These are phyloP conservation scores for Empidonax alnorum DNA, from an alignment of 2,113 vertebrate genomes.

Conservation along the genomic window DNA sequence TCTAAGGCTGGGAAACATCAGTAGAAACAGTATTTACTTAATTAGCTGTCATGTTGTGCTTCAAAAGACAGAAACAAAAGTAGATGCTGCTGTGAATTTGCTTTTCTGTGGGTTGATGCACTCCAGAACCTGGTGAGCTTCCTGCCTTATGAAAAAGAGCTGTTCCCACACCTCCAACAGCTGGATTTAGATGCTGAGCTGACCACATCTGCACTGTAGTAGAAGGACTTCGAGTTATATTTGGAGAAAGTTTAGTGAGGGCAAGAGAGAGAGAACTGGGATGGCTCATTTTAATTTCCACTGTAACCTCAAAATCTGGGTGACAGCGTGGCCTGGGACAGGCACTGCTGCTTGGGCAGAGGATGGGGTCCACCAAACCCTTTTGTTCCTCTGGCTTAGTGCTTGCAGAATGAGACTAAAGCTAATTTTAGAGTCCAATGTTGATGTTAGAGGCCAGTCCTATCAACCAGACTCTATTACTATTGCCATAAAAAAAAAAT, in stretches of 20 bases:
- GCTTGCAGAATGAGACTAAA: background rate
- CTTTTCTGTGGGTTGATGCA: background rate
- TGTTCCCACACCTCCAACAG: background rate
- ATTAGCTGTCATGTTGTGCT: background rate
- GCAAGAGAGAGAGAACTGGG: background rate
- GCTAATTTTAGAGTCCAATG: background rate
- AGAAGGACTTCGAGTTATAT: background rate
- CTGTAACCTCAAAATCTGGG: background rate
- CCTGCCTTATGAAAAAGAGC: background rate
- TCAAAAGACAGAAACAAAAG: background rate
- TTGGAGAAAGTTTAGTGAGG: background rate
- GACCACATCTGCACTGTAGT: too few species aligned
- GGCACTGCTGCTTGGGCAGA: background rate
- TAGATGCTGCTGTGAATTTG: background rate
- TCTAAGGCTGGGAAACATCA: background rate
- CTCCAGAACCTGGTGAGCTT: background rate
- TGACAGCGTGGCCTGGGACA: fast-evolving
- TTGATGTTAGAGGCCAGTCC: background rate
- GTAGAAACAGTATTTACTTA: background rate
- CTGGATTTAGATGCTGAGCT: background rate
- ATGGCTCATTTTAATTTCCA: background rate
- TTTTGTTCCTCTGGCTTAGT: background rate
- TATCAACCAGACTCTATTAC: background rate
- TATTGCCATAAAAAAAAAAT: background rate
- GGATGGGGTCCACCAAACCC: background rate